Evolutionary conservation across 2,888 invertebrate genomes (phyloP), one percentile per base, ranked within the genome.

Genomic region (Acanthosepion lycidas): DNA sequence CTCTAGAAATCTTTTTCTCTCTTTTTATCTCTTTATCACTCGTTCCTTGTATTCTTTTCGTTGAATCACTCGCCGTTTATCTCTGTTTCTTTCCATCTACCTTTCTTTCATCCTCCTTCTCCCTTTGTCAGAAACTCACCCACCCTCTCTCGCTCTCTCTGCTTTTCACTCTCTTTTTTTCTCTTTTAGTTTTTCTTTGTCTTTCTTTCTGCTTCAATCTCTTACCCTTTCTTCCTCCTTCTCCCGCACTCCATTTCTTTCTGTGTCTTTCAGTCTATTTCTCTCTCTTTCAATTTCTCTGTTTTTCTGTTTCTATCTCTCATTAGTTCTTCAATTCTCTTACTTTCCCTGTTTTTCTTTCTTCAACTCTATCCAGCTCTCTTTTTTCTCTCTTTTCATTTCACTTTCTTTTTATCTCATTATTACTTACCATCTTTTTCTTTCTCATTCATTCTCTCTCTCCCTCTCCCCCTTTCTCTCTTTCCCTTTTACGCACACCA

Each of bases 291-390:
- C 42, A 42, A 42, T 42, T 42, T 42, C 26, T 49, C 42, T 28
- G 0, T 49, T 9, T 48, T 5, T 23, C 8, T 49, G 0, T 48
- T 64, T 51, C 48, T 92, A 6, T 51, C 94, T 49, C 48, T 55
- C 48, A 55, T 48, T 51, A 78, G 53, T 33, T n/a, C 91, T 91
- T 18, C 23, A 91, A 48, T 26, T n/a, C 33, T 48, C 15, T 33
- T 26, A 18, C 53, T 23, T 26, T 48, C 33, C 53, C 9, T 91
- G 12, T 93, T 20, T 5, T 9, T 64, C 94, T 94, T 26, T 92
- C 59, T 94, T 48, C 91, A 64, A 94, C 42, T 92, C 94, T 94
- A n/a, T 94, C 92, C 59, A 18, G 55, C 92, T 95, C 55, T 92
- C 48, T 94, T 15, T 94, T 59, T 92, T 1, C 64, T 94, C 23